A percentile compares a stretch with the other conserved stretches of the same genome.
Evolutionary conservation across 2,113 vertebrate genomes (phyloP).

Genomic region (Nothobranchius furzeri): DNA sequence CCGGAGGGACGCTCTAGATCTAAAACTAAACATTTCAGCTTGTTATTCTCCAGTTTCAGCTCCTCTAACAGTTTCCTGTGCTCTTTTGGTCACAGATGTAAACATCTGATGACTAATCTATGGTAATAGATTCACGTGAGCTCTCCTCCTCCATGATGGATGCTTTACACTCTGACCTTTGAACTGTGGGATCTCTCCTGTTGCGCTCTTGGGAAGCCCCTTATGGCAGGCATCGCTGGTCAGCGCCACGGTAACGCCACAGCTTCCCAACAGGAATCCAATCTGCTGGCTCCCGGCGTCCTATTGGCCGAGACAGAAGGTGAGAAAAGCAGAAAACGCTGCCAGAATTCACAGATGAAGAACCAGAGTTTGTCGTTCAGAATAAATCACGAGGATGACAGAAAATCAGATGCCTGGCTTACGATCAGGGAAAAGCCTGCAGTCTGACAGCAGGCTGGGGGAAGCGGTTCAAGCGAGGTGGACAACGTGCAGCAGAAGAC

Average conservation of each 20-base stretch:
- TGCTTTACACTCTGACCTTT: constrained; percentile 80
- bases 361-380: neutral
- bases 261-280: constrained; percentile 97
- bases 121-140: neutral
- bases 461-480: constrained; percentile 7
- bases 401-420: neutral
- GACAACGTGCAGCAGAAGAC: constrained; percentile 16
- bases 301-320: constrained; percentile 69
- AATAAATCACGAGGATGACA: neutral
- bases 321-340: neutral
- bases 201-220: constrained; percentile 95
- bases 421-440: constrained; percentile 40
- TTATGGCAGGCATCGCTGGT: constrained; percentile 98
- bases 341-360: neutral
- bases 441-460: constrained; percentile 33
- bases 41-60: neutral
- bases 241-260: constrained; percentile 97
- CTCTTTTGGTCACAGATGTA: too few species aligned
- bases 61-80: neutral
- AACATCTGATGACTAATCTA: too few species aligned
- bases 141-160: constrained; percentile 25
- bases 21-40: neutral
- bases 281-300: constrained; percentile 99
- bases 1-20: neutral
- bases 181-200: constrained; percentile 98